Evolutionary conservation across 30 jellyfish, hydroid and myxozoan genomes (phyloP), one percentile per base, ranked within the genome.

Genomic region (Catostylus mosaicus): DNA sequence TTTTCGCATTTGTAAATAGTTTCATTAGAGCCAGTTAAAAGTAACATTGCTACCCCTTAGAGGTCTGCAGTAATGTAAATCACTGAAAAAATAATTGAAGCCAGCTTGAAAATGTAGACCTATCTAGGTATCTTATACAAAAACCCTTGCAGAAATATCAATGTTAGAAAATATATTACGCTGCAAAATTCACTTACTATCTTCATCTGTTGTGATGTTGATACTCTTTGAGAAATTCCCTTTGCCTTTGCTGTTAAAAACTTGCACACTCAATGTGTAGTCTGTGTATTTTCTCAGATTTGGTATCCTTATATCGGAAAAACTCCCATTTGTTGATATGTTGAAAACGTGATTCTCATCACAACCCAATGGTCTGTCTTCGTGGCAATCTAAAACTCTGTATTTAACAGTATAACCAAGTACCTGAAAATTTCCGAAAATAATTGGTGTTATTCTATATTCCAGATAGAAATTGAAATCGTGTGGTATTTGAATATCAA

Each of bases 281-380:
- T 46, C 56, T 30, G 90, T 80, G 77, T 34, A 80, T 50, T 80
- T 80, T 27, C 90, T 80, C 24, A 80, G 67, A 3, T 67, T 32
- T 46, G 77, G 45, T 0, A 80, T 22, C 1, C 20, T 43, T 11
- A 69, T 67, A 0, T 46, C 73, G 3, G 90, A 34, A 6, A 18
- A 38, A 16, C 48, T 40, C 22, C 79, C 84, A 2, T 29, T 46
- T 12, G 83, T 26, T 69, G 75, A 43, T 19, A 80, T 24, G 54
- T 51, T 56, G 63, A 80, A 80, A 23, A 80, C 90, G 66, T 80
- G 56, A 38, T 34, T 52, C 67, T 80, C 90, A 34, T 67, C 67
- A 30, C 90, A 80, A n/a, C 90, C 90, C 30, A 18, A 0, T 19
- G 90, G 90, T n/a, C 90, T 65, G 46, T 80, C 90, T 27, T 80